phyloP scores from a whole-genome alignment of 1,140 invertebrate genomes.

The Sitodiplosis mosellana region DNA sequence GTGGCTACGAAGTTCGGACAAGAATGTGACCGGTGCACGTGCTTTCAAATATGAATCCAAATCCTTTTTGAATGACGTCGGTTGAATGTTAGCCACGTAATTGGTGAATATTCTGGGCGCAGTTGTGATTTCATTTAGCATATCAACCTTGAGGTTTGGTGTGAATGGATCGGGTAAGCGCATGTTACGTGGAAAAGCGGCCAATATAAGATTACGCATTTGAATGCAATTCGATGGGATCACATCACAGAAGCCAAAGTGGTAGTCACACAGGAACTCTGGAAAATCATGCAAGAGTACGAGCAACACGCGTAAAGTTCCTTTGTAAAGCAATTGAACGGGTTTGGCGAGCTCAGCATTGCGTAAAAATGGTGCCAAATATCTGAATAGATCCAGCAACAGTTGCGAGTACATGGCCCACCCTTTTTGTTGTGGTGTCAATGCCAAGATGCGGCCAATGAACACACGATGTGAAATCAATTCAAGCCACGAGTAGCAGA shows the following conservation, averaged over 20 bases:
- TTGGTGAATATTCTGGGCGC: constrained; percentile 82
- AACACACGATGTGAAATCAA: constrained; percentile 91
- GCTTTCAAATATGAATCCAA: constrained; percentile 92
- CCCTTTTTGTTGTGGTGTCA: constrained; percentile 67
- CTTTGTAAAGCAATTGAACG: constrained; percentile 86
- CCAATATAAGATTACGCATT: constrained; percentile 94
- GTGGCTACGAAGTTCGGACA: constrained; percentile 77
- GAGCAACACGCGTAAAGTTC: constrained; percentile 85
- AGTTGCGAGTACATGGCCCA: constrained; percentile 84
- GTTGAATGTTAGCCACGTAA: constrained; percentile 72
- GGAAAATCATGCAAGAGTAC: constrained; percentile 97
- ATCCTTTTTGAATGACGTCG: constrained; percentile 79
- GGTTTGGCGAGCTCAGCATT: constrained; percentile 91
- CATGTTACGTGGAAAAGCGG: constrained; percentile 96
- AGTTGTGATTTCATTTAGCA: constrained; percentile 66
- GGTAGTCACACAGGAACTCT: constrained; percentile 97
- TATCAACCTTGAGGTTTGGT: constrained; percentile 91
- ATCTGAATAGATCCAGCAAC: constrained; percentile 89
- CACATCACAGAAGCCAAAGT: constrained; percentile 98
- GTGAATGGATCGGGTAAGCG: constrained; percentile 95
- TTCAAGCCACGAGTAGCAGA: constrained; percentile 97
- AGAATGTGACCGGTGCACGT: constrained; percentile 84
- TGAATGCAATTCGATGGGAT: constrained; percentile 98
- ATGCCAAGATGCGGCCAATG: constrained; percentile 80
- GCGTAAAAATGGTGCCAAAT: constrained; percentile 86